Evolutionary conservation across 2,797 vertebrate genomes (phyloP).

Genomic region (Cephalopachus bancanus): DNA sequence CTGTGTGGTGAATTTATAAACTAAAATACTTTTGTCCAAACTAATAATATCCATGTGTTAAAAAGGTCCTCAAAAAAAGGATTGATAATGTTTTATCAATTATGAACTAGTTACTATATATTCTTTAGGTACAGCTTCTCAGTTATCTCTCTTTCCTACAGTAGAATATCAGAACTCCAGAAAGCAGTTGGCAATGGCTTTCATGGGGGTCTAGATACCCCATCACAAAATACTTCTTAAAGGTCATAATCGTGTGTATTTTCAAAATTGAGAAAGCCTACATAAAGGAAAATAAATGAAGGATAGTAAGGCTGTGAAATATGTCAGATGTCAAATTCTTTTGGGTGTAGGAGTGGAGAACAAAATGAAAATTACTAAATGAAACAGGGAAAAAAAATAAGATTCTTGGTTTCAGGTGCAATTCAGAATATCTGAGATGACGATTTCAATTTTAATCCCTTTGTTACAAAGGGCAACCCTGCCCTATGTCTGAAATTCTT

Average conservation of each 20-base stretch:
- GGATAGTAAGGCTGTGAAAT: constrained; percentile 40
- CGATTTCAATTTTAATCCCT: constrained; percentile 81
- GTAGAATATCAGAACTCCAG: constrained; percentile 37
- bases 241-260: constrained; percentile 42
- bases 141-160: constrained; percentile 54
- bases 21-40: constrained; percentile 64
- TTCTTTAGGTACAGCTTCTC: constrained; percentile 56
- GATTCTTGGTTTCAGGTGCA: constrained; percentile 73
- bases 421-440: constrained; percentile 74
- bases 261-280: constrained; percentile 52
- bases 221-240: constrained; percentile 55
- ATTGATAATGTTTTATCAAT: constrained; percentile 26
- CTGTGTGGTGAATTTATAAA: constrained; percentile 60
- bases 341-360: neutral
- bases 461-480: constrained; percentile 91
- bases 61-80: constrained; percentile 57
- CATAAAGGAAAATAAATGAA: constrained; percentile 24
- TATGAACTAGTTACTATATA: constrained; percentile 21
- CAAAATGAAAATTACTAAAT: constrained; percentile 52
- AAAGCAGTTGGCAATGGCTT: constrained; percentile 45
- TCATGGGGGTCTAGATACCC: constrained; percentile 23
- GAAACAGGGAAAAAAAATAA: constrained; percentile 69
- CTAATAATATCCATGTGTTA: constrained; percentile 45
- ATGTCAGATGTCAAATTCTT: constrained; percentile 45
- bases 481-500: constrained; percentile 91